phyloP scores from a whole-genome alignment of 2,797 vertebrate genomes.

The Rhynchotus rufescens region DNA sequence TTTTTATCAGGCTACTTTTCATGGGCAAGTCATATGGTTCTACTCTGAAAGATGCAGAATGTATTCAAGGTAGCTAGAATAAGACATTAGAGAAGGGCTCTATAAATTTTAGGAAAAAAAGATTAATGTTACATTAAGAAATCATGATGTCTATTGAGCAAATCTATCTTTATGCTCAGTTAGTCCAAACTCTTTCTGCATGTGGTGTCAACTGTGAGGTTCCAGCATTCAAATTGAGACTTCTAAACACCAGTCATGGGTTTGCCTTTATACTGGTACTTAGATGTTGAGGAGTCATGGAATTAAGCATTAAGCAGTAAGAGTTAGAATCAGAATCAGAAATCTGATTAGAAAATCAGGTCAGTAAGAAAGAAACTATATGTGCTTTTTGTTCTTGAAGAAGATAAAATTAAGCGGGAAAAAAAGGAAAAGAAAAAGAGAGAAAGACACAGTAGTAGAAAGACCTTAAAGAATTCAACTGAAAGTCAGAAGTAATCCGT shows the following conservation, averaged over 20 bases:
- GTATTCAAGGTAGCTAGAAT: neutral
- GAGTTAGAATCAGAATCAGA: too few species aligned
- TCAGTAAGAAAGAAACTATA: neutral
- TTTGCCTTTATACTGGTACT: neutral
- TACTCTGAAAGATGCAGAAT: neutral
- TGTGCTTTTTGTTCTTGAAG: neutral
- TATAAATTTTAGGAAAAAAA: neutral
- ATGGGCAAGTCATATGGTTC: neutral
- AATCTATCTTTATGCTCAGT: neutral
- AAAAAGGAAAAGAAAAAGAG: accelerated
- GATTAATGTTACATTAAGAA: neutral
- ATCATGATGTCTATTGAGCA: neutral
- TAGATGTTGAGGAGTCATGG: neutral
- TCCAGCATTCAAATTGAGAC: neutral
- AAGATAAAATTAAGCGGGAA: neutral
- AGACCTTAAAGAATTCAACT: too few species aligned
- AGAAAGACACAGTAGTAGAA: accelerated
- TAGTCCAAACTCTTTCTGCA: neutral
- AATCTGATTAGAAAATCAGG: neutral
- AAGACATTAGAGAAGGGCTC: neutral
- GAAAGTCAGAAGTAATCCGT: too few species aligned
- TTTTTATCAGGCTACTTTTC: neutral
- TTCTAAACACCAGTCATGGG: neutral
- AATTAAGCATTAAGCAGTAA: neutral
- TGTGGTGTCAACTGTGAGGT: neutral